Evolutionary conservation across 2,888 invertebrate species (phyloP), one percentile per base, ranked within the genome.

Genomic region (Oithona nana): DNA sequence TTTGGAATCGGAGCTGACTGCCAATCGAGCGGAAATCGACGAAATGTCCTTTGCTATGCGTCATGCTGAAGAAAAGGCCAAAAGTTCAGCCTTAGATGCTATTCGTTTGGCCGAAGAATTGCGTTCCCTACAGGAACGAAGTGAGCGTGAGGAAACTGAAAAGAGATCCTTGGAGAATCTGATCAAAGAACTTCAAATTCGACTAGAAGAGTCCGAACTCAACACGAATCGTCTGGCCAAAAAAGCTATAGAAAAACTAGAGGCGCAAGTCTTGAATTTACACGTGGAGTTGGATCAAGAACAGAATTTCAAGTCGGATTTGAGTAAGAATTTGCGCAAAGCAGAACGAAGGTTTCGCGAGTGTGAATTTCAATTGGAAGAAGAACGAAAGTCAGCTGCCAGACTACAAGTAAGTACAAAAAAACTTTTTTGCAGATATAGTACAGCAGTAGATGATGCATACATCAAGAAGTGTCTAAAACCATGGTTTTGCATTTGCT

Each of bases 161-260:
- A 88, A 93, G 73, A 94, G 93, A 79, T 88, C 90, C 66, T 81
- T 94, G 71, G 94, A 94, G 78, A 89, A 92, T 73, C 94, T 94
- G 80, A 90, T 93, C 70, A 92, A 90, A 83, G 92, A 89, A 76
- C 78, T 93, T 73, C 87, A 88, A 68, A 79, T 92, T 68, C 87
- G 92, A 72, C 79, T 93, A 71, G 92, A 93, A 75, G 94, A 94
- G 76, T 93, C 94, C 68, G 94, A 94, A 75, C 86, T 92, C 70
- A 93, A 93, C 72, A 93, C 94, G 66, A 87, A 95, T 70, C 90
- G 93, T 69, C 93, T 93, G 71, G 90, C 92, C 73, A 93, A 86
- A 77, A 86, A 94, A 70, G 89, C 93, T 79, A 93, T 94, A 79
- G 87, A 90, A 82, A 94, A 94, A 79, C 80, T 94, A 73, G 94